Percentiles rank a stretch among this genome's conserved stretches.
These are phyloP conservation scores for Caenorhabditis inopinata DNA, from an alignment of 1,140 invertebrate species.

Conservation along the genomic window DNA sequence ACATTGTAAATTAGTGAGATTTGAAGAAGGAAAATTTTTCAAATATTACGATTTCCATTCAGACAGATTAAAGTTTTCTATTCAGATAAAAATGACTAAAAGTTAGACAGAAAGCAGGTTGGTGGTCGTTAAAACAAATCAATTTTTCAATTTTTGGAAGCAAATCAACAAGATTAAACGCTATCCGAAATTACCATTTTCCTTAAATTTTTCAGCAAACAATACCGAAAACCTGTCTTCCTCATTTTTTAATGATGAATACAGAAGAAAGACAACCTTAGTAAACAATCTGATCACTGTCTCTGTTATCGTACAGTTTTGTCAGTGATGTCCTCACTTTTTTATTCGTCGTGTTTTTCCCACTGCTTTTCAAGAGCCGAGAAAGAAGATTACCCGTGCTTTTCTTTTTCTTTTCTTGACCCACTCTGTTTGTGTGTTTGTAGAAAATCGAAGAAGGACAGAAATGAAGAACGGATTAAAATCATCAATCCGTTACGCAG, in stretches of 20 bases:
- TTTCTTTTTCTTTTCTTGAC: background rate
- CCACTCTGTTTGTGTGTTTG: background rate
- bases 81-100: too few relatives aligned
- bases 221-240: background rate
- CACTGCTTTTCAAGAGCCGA: constrained; percentile 2
- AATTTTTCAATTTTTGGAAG: too few relatives aligned
- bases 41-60: too few relatives aligned
- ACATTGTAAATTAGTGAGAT: too few relatives aligned
- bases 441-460: background rate
- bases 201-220: background rate
- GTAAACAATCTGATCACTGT: background rate
- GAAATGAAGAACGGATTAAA: background rate
- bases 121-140: too few relatives aligned
- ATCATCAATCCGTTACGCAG: constrained; percentile 26
- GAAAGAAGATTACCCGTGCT: background rate
- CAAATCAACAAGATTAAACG: too few relatives aligned
- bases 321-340: background rate
- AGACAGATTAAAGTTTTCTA: too few relatives aligned
- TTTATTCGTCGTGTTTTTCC: constrained; percentile 16
- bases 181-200: too few relatives aligned
- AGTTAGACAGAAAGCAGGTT: too few relatives aligned
- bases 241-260: background rate
- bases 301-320: background rate
- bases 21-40: too few relatives aligned
- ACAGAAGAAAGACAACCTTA: too few relatives aligned